Percentiles rank a stretch among this genome's conserved stretches.
Evolutionary conservation across 2,797 vertebrate genomes (phyloP).

Genomic region (Periparus ater): DNA sequence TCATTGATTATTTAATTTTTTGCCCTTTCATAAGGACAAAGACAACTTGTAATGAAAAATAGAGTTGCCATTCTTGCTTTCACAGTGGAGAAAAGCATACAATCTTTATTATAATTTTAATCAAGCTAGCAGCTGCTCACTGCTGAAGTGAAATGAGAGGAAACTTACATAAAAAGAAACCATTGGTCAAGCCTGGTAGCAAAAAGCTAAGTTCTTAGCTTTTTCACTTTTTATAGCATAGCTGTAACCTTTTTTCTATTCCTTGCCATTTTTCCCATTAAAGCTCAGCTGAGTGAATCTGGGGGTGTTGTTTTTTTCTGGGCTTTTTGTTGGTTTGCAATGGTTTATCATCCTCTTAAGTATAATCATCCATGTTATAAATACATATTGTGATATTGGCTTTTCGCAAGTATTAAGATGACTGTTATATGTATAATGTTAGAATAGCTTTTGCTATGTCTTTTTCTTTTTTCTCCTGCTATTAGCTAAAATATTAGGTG

Average conservation of each 20-base stretch:
- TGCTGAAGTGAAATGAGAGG: background rate
- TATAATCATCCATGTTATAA: no score
- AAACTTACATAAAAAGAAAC: background rate
- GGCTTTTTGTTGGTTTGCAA: background rate
- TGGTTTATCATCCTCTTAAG: background rate
- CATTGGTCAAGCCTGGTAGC: background rate
- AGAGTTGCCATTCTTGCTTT: background rate
- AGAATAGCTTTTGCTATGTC: no score
- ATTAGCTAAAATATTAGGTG: no score
- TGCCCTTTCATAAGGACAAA: background rate
- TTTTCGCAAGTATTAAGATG: no score
- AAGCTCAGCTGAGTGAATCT: background rate
- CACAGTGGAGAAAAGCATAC: background rate
- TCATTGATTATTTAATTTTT: slow-evolving; percentile 3
- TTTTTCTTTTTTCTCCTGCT: no score
- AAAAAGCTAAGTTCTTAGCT: background rate
- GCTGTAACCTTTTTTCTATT: background rate
- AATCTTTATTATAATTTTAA: background rate
- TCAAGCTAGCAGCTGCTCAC: background rate
- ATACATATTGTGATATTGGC: no score
- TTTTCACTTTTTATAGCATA: background rate
- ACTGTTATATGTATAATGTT: no score
- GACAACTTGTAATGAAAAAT: background rate
- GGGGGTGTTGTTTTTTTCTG: background rate
- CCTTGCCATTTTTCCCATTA: background rate